Percentiles rank a stretch among this genome's conserved stretches.
These are phyloP conservation scores for Caenorhabditis sp. DNA, from an alignment of 2,888 invertebrate genomes.

Conservation along the genomic window DNA sequence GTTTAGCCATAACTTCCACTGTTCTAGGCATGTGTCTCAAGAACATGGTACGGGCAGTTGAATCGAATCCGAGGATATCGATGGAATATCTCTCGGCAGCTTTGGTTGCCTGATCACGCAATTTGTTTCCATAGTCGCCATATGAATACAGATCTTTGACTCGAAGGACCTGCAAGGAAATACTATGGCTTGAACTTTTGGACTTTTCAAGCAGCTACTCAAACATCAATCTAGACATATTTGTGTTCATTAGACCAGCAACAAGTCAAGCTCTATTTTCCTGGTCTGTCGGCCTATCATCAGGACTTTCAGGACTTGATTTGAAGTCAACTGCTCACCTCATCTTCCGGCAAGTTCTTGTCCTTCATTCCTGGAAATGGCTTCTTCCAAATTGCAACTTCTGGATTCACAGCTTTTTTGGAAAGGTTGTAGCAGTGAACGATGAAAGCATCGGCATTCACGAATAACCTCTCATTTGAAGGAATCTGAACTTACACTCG, in stretches of 20 bases:
- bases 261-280: no score
- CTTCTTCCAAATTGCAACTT: constrained; percentile 60
- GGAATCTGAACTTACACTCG: constrained; percentile 48
- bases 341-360: constrained; percentile 51
- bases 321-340: no score
- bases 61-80: constrained; percentile 73
- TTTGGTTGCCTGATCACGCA: constrained; percentile 18
- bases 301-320: no score
- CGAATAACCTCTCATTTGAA: constrained; percentile 58
- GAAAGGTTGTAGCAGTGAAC: constrained; percentile 61
- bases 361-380: constrained; percentile 69
- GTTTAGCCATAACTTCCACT: constrained; percentile 86
- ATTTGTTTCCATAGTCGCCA: constrained; percentile 46
- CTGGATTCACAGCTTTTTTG: constrained; percentile 36
- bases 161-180: constrained; percentile 38
- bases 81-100: constrained; percentile 57
- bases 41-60: constrained; percentile 76
- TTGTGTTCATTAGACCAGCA: no score
- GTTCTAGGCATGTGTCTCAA: constrained; percentile 84
- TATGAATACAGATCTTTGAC: constrained; percentile 48
- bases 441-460: constrained; percentile 69
- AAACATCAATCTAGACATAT: not conserved
- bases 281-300: no score
- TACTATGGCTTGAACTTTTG: not conserved
- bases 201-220: not conserved